A percentile compares a stretch with the other conserved stretches of the same genome.
phyloP scores from a whole-genome alignment of 1,140 invertebrate species.

The Himalopsyche phryganea region DNA sequence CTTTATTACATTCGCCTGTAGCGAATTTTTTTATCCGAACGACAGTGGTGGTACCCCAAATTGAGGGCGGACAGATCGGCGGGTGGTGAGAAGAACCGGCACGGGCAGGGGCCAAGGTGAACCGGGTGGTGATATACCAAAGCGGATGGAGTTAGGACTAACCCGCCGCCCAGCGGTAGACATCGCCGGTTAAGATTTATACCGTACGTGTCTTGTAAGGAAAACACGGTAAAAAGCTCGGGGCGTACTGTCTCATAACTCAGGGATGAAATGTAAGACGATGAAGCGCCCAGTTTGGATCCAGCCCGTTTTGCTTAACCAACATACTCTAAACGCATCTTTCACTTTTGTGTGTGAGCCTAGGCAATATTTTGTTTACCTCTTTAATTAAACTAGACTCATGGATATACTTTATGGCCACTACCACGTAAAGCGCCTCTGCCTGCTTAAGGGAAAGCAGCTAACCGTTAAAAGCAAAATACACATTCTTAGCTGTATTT shows the following conservation, averaged over 20 bases:
- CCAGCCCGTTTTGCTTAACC: no score
- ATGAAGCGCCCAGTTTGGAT: neutral
- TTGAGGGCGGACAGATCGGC: neutral
- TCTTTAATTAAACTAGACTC: no score
- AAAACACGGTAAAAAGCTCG: constrained; percentile 20
- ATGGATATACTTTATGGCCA: no score
- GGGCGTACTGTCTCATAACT: constrained; percentile 19
- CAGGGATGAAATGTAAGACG: constrained; percentile 14
- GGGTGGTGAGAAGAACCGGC: neutral
- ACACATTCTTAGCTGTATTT: no score
- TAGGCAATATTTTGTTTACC: no score
- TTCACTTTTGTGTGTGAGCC: no score
- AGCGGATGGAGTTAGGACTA: neutral
- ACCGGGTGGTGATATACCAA: neutral
- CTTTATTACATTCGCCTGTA: constrained; percentile 21
- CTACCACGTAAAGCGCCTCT: no score
- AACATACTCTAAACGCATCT: no score
- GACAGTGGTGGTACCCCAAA: neutral
- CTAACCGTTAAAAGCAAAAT: no score
- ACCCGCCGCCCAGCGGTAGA: constrained; percentile 9
- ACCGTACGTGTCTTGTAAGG: constrained; percentile 24
- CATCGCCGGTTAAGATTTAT: constrained; percentile 29
- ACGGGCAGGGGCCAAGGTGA: neutral
- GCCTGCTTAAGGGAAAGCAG: no score
- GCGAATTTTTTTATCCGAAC: constrained; percentile 11